Percentiles rank a stretch among this genome's conserved stretches.
These are phyloP conservation scores for Coremacera marginata DNA, from an alignment of 2,888 invertebrate genomes.

Conservation along the genomic window DNA sequence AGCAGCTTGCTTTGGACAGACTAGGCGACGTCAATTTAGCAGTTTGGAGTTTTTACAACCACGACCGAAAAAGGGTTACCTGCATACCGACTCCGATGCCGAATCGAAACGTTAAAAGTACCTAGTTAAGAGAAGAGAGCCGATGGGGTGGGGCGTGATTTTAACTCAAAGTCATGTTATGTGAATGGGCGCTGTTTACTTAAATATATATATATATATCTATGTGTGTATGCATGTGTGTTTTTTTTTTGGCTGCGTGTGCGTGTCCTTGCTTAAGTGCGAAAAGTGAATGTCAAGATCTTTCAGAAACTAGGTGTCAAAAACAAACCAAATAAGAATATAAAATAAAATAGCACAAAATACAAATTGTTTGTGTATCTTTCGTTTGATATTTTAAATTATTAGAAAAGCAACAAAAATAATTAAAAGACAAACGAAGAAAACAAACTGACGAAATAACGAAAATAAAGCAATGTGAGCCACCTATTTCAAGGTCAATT, in stretches of 20 bases:
- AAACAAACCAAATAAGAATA: background rate
- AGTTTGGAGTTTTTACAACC: background rate
- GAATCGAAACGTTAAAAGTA: no score
- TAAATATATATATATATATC: background rate
- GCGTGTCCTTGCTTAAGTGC: background rate
- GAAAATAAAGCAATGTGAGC: conserved; percentile 53
- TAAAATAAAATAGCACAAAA: conserved; percentile 6
- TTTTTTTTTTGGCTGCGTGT: background rate
- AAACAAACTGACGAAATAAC: conserved; percentile 1
- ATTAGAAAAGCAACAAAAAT: background rate
- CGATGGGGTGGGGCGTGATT: background rate
- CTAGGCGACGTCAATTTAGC: background rate
- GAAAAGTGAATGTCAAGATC: conserved; percentile 34
- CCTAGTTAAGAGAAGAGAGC: background rate
- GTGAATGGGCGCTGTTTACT: no score
- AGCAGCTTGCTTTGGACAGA: background rate
- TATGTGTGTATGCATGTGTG: background rate
- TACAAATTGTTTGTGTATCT: conserved; percentile 13
- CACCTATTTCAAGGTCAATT: conserved; percentile 62
- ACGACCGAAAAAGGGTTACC: no score
- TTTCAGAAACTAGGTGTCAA: conserved; percentile 20
- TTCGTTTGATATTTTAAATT: background rate
- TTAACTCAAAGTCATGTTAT: background rate
- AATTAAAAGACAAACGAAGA: background rate
- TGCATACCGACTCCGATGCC: no score